A percentile compares a stretch with the other conserved stretches of the same genome.
These are phyloP conservation scores for Salvelinus namaycush DNA, from an alignment of 2,113 vertebrate genomes.

Conservation along the genomic window DNA sequence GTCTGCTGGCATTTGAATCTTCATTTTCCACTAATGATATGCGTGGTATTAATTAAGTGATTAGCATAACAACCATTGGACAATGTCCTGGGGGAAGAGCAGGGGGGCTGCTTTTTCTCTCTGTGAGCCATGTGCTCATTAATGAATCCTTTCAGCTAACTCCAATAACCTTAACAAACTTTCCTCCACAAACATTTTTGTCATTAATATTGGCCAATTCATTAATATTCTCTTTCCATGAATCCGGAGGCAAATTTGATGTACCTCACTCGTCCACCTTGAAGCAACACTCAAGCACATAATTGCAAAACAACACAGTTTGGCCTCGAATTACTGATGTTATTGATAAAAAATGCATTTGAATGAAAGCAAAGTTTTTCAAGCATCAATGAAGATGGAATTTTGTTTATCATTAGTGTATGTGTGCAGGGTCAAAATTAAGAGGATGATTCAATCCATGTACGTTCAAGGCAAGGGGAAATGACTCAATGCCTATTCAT, in stretches of 20 bases:
- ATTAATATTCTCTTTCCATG: neutral
- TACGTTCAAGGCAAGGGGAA: neutral
- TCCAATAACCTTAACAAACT: constrained; percentile 66
- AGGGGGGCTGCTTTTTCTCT: constrained; percentile 52
- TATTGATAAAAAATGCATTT: constrained; percentile 4
- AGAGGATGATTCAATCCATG: neutral
- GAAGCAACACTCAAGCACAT: neutral
- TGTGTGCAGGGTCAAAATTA: neutral
- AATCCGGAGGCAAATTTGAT: neutral
- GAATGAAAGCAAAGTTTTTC: neutral
- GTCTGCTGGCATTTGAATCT: constrained; percentile 68
- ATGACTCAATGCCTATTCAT: neutral
- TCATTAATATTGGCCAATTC: constrained; percentile 22
- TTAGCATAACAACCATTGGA: constrained; percentile 75
- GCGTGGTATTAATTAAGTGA: constrained; percentile 77
- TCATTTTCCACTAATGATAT: constrained; percentile 74
- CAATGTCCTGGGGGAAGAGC: constrained; percentile 66
- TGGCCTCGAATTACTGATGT: neutral
- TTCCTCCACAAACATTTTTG: constrained; percentile 31
- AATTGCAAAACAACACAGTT: neutral
- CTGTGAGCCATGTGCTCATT: constrained; percentile 60
- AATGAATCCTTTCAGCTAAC: constrained; percentile 55
- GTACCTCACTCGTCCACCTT: neutral
- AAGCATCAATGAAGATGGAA: neutral
- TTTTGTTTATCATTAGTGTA: neutral